Evolutionary conservation across 2,797 vertebrate species (phyloP).

Genomic region (Glyptemys insculpta): DNA sequence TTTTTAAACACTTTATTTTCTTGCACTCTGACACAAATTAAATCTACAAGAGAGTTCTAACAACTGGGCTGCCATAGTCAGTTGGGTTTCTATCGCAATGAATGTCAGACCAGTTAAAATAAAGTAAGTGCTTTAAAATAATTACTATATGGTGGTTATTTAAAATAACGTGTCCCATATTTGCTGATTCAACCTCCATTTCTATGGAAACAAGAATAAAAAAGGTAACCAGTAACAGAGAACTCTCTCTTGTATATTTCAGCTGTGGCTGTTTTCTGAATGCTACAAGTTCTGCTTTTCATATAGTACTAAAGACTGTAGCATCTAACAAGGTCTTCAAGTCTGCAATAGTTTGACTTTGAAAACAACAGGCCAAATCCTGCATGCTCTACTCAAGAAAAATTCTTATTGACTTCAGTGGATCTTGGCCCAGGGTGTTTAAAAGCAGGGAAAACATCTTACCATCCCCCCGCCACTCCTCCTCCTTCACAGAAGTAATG

Average conservation of each 20-base stretch:
- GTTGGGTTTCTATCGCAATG: conserved; percentile 74
- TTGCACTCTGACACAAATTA: conserved; percentile 50
- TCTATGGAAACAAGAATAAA: conserved; percentile 58
- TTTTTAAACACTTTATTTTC: conserved; percentile 60
- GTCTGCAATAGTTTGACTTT: neutral
- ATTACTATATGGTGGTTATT: conserved; percentile 61
- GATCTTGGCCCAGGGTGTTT: neutral
- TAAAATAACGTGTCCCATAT: conserved; percentile 55
- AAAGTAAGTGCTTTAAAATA: conserved; percentile 56
- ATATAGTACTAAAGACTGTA: neutral
- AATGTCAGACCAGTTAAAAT: conserved; percentile 53
- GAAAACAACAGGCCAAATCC: neutral
- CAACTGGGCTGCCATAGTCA: conserved; percentile 37
- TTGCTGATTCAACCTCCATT: conserved; percentile 42
- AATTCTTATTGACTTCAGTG: neutral
- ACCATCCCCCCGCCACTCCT: neutral
- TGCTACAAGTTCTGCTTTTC: conserved; percentile 1
- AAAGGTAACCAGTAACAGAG: neutral
- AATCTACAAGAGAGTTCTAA: conserved; percentile 63
- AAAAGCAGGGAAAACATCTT: neutral
- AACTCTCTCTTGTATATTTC: neutral
- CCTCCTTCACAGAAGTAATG: neutral
- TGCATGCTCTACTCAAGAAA: neutral
- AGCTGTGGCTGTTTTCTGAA: neutral
- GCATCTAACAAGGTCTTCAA: conserved; percentile 13